Evolutionary conservation across 2,113 vertebrate species (phyloP).

Genomic region (Scophthalmus maximus): DNA sequence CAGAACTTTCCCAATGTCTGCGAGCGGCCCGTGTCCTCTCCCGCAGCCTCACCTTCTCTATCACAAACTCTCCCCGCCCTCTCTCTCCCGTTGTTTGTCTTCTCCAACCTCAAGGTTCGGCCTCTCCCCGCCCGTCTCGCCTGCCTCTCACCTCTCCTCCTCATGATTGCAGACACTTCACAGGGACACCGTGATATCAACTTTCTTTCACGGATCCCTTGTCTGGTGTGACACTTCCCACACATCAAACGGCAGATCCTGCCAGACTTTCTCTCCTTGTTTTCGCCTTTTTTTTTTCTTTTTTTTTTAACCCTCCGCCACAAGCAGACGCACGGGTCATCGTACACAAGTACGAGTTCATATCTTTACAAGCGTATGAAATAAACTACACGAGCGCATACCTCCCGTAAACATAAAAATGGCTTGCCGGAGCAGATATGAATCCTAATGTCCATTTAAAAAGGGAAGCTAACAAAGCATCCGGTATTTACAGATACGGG

Average conservation of each 20-base stretch:
- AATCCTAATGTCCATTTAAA: conserved; percentile 56
- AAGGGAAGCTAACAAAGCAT: conserved; percentile 33
- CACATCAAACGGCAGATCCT: conserved; percentile 65
- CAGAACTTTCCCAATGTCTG: conserved; percentile 9
- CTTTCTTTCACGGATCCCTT: conserved; percentile 66
- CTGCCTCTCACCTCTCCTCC: conserved; percentile 32
- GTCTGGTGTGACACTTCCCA: conserved; percentile 65
- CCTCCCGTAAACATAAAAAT: conserved; percentile 39
- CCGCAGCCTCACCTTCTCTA: conserved; percentile 4
- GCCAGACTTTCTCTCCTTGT: conserved; percentile 12
- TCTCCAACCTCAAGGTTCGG: conserved; percentile 4
- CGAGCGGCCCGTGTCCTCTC: neutral
- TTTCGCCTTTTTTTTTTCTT: neutral
- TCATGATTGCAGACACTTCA: conserved; percentile 47
- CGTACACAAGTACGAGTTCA: conserved; percentile 4
- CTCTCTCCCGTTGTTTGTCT: conserved; percentile 13
- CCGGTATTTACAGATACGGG: conserved; percentile 37
- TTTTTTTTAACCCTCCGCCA: conserved; percentile 6
- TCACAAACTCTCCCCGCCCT: conserved; percentile 3
- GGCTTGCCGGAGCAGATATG: conserved; percentile 37
- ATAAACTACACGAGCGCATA: conserved; percentile 33
- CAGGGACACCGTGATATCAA: conserved; percentile 65
- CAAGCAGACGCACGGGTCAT: neutral
- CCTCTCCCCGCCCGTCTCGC: neutral
- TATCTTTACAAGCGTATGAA: conserved; percentile 62